A percentile compares a stretch with the other conserved stretches of the same genome.
These are phyloP conservation scores for Calosoma granatense DNA, from an alignment of 1,140 invertebrate species.

Conservation along the genomic window DNA sequence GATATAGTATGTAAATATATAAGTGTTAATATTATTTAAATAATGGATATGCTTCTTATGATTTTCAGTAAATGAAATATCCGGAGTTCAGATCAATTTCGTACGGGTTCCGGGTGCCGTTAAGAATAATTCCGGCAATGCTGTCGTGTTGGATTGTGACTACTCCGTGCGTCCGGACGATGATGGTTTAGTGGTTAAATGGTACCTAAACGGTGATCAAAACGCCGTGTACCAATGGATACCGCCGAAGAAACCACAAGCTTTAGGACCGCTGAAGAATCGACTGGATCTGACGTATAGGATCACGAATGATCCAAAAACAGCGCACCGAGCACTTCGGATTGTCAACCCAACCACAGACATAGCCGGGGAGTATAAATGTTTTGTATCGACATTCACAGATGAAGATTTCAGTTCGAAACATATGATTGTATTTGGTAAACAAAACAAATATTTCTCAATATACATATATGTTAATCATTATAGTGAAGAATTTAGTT, in stretches of 20 bases:
- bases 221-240: constrained; percentile 60
- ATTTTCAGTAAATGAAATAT: constrained; percentile 8
- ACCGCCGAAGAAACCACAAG: constrained; percentile 40
- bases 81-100: constrained; percentile 41
- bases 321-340: constrained; percentile 54
- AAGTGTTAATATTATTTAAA: too few species aligned
- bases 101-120: constrained; percentile 47
- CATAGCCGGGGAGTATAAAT: constrained; percentile 54
- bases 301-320: constrained; percentile 45
- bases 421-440: constrained; percentile 55
- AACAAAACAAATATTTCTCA: constrained; percentile 17
- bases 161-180: constrained; percentile 43
- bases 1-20: neutral
- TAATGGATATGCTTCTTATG: too few species aligned
- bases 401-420: constrained; percentile 47
- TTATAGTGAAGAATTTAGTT: neutral
- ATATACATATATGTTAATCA: too few species aligned
- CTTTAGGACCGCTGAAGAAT: constrained; percentile 37
- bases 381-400: constrained; percentile 50
- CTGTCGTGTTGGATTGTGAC: constrained; percentile 54
- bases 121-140: constrained; percentile 42
- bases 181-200: constrained; percentile 53
- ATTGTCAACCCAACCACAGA: constrained; percentile 53
- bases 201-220: constrained; percentile 50
- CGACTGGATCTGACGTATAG: constrained; percentile 48